phyloP scores from a whole-genome alignment of 2,113 vertebrate genomes.

The Alligator mississippiensis region DNA sequence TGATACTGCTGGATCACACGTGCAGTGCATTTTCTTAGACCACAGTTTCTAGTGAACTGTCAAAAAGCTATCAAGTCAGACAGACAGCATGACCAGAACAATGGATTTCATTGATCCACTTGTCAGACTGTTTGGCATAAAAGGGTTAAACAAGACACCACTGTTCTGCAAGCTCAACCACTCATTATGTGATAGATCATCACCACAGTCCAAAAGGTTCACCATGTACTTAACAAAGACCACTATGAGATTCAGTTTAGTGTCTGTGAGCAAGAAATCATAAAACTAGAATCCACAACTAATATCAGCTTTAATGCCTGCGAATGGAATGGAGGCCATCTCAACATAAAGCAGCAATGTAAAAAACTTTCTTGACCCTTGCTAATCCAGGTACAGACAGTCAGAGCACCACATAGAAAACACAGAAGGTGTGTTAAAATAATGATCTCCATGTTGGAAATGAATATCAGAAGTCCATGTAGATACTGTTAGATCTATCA shows the following conservation, averaged over 20 bases:
- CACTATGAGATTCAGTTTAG: neutral
- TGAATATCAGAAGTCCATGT: neutral
- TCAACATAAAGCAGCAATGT: neutral
- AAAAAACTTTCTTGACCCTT: neutral
- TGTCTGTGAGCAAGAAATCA: neutral
- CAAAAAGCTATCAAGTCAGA: neutral
- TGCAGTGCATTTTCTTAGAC: neutral
- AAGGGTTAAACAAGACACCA: conserved; percentile 8
- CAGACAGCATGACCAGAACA: neutral
- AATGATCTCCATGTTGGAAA: neutral
- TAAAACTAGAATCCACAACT: neutral
- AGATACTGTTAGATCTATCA: accelerated
- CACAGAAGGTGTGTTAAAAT: neutral
- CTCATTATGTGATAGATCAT: neutral
- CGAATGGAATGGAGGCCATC: neutral
- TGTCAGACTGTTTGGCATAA: conserved; percentile 7
- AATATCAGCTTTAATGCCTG: neutral
- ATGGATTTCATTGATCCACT: neutral
- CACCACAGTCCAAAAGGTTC: neutral
- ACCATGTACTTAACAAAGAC: neutral
- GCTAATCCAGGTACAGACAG: neutral
- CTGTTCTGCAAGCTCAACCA: neutral
- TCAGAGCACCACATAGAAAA: neutral
- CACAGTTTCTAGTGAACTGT: neutral
- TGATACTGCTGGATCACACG: neutral